phyloP scores from a whole-genome alignment of 2,888 invertebrate species.

The Diaprepes abbreviatus region DNA sequence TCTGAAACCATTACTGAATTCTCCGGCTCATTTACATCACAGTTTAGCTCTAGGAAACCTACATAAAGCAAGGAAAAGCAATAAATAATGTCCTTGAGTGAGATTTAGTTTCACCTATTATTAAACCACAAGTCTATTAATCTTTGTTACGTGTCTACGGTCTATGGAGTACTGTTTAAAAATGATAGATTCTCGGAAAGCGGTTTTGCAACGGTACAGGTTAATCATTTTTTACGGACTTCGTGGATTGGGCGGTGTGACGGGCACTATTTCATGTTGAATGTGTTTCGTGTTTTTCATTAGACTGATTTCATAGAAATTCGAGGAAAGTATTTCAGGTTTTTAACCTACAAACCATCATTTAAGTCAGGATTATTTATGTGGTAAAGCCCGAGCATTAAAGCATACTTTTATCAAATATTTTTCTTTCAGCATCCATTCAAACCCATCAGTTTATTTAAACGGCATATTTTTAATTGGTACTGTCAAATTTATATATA shows the following conservation, averaged over 20 bases:
- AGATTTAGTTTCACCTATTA: conserved; percentile 33
- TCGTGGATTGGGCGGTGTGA: not conserved
- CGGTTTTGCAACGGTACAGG: conserved; percentile 31
- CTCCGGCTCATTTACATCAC: not conserved
- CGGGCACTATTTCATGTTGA: not conserved
- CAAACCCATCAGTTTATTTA: too few relatives aligned
- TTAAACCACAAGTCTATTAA: conserved; percentile 25
- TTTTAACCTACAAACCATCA: too few relatives aligned
- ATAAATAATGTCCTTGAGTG: conserved; percentile 33
- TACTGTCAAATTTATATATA: too few relatives aligned
- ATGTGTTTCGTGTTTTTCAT: too few relatives aligned
- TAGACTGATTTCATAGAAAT: too few relatives aligned
- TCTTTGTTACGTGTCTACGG: conserved; percentile 27
- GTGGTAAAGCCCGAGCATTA: too few relatives aligned
- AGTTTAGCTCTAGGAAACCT: conserved; percentile 10
- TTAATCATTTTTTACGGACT: not conserved
- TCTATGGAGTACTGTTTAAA: conserved; percentile 17
- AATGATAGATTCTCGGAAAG: conserved; percentile 21
- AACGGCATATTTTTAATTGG: too few relatives aligned
- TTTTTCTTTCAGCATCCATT: too few relatives aligned
- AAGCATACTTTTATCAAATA: too few relatives aligned
- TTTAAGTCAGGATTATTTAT: too few relatives aligned
- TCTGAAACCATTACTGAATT: too few relatives aligned
- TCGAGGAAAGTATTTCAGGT: too few relatives aligned
- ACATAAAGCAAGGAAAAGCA: conserved; percentile 19